These are phyloP conservation scores for Crax fasciolata DNA, from an alignment of 2,797 vertebrate genomes.

Conservation along the genomic window DNA sequence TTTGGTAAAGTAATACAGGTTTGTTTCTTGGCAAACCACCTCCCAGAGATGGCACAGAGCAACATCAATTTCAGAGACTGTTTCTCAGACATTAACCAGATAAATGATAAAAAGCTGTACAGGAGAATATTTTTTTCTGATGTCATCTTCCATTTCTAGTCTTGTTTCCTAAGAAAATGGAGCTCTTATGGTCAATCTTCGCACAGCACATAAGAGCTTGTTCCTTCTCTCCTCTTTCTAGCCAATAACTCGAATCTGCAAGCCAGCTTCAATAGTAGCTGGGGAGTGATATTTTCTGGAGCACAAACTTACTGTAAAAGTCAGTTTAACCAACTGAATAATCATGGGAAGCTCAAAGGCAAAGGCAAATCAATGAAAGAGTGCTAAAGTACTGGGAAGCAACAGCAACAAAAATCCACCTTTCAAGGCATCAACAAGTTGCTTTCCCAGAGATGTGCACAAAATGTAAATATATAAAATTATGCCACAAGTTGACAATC, in stretches of 20 bases:
- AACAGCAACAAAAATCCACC: neutral
- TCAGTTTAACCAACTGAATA: neutral
- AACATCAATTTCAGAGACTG: neutral
- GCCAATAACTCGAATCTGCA: neutral
- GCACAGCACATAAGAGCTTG: neutral
- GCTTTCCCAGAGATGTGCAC: neutral
- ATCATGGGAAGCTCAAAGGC: neutral
- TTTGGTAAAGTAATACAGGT: neutral
- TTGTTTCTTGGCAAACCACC: neutral
- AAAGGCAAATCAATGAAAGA: neutral
- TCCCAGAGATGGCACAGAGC: neutral
- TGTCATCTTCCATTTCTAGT: neutral
- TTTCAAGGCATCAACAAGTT: neutral
- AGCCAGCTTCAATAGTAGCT: neutral
- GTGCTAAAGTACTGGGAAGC: neutral
- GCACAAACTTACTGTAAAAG: neutral
- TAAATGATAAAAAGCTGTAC: neutral
- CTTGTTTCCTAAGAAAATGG: neutral
- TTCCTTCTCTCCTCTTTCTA: neutral
- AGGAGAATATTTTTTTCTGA: neutral
- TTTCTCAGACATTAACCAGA: neutral
- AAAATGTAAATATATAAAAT: neutral
- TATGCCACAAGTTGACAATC: neutral
- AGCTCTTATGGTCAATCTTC: neutral
- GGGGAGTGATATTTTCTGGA: neutral